Evolutionary conservation across 2,888 invertebrate genomes (phyloP).

Genomic region (Cerceris rybyensis): DNA sequence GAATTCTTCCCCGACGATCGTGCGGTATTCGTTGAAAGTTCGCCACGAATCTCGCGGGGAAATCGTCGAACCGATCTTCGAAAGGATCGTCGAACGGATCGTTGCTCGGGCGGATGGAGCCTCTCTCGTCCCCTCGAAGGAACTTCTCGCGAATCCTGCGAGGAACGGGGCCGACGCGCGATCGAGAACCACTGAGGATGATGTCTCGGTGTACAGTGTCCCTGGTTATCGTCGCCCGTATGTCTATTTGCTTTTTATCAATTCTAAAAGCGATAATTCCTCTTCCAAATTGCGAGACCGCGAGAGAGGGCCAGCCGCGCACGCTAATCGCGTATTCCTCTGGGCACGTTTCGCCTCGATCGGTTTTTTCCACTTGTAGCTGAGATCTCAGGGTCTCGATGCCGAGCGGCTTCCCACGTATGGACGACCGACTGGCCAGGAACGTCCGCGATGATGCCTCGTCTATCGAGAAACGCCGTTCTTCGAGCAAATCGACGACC

Average conservation of each 20-base stretch:
- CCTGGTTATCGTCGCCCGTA: slow-evolving; percentile 63
- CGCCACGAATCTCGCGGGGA: slow-evolving; percentile 22
- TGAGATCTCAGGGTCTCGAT: too few relatives aligned
- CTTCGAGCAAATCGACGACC: background rate
- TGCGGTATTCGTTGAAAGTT: background rate
- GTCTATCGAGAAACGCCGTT: background rate
- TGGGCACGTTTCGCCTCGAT: background rate
- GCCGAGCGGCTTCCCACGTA: too few relatives aligned
- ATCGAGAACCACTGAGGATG: slow-evolving; percentile 41
- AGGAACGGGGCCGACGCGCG: background rate
- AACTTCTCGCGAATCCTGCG: too few relatives aligned
- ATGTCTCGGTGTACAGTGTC: slow-evolving; percentile 55
- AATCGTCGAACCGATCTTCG: background rate
- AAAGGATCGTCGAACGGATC: too few relatives aligned
- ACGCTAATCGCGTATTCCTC: slow-evolving; percentile 13
- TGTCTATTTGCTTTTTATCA: slow-evolving; percentile 69
- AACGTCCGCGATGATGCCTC: too few relatives aligned
- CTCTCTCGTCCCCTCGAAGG: too few relatives aligned
- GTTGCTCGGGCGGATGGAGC: too few relatives aligned
- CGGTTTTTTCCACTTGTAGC: background rate
- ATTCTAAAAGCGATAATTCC: slow-evolving; percentile 65
- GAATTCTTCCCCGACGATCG: slow-evolving; percentile 11
- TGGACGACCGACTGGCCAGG: too few relatives aligned
- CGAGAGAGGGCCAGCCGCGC: slow-evolving; percentile 21
- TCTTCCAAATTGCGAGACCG: slow-evolving; percentile 60